Evolutionary conservation across 1,140 invertebrate genomes (phyloP), one percentile per base, ranked within the genome.

Genomic region (Nymphalis io): DNA sequence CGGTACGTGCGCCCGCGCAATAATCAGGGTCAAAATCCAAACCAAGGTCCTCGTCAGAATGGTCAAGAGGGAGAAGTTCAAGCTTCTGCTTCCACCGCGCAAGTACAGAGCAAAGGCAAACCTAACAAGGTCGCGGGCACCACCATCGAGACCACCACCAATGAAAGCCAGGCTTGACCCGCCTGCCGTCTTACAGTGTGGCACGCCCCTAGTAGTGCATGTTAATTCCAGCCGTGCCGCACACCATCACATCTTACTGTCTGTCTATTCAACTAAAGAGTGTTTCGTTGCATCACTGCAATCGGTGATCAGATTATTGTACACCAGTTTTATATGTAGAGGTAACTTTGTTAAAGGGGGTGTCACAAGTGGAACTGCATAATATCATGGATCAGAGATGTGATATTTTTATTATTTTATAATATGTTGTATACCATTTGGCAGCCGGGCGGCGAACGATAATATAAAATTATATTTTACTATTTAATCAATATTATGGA

Each of bases 151-250:
- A 83, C 87, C 60, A 89, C 90, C 72, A 89, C 89, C 74, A 88
- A 90, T 77, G 90, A 92, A 82, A 92, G 90, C 84, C 91, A 92
- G 83, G 91, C 91, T 77, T 92, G 85, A 70, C 62, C 58, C 58
- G 65, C 61, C 75, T 61, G 69, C 73, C 63, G 59, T 60, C 65
- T 55, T 42, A 20, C 42, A 20, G 71, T 81, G 84, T 80, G 85
- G 84, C 82, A 81, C 83, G 75, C 61, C 70, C 69, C 60, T 76
- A 77, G 82, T 86, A 86, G 81, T 86, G 79, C 72, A 80, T 81
- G 70, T 80, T 68, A 63, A 75, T 82, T 81, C 80, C 83, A 83
- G 75, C 72, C 74, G 85, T 81, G 82, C 81, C 82, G 72, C 81
- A 78, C 75, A 51, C 73, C 77, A 81, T 80, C 82, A 79, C 78